Percentiles rank a stretch among this genome's conserved stretches.
These are phyloP conservation scores for Bombylius major DNA, from an alignment of 2,888 invertebrate genomes.

Conservation along the genomic window DNA sequence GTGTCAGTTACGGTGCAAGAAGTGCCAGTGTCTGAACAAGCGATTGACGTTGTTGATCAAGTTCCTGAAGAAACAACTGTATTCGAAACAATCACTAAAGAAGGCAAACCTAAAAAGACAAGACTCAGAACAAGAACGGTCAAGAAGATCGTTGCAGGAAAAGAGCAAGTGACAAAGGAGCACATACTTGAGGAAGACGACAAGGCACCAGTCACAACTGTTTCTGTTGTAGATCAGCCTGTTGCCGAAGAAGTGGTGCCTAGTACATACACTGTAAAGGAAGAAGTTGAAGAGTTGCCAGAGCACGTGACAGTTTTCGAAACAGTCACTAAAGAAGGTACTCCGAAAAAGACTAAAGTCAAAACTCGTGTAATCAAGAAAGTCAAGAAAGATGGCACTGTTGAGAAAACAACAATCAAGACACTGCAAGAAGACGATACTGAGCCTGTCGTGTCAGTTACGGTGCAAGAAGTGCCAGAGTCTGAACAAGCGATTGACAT, in stretches of 20 bases:
- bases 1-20: constrained; percentile 19
- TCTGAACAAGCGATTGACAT: constrained; percentile 10
- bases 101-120: constrained; percentile 22
- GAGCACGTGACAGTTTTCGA: constrained; percentile 25
- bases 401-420: constrained; percentile 28
- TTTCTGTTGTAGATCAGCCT: constrained; percentile 20
- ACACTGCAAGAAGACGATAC: constrained; percentile 25
- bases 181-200: constrained; percentile 31
- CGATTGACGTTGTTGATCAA: constrained; percentile 13
- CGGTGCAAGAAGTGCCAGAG: constrained; percentile 13
- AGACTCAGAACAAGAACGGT: constrained; percentile 25
- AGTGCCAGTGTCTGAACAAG: constrained; percentile 10
- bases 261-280: too few species aligned
- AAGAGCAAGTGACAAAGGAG: constrained; percentile 32
- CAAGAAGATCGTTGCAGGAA: constrained; percentile 28
- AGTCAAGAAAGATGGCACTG: too few species aligned
- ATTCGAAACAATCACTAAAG: constrained; percentile 14
- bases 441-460: constrained; percentile 23
- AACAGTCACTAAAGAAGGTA: constrained; percentile 17
- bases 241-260: constrained; percentile 19
- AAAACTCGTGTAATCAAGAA: constrained; percentile 18
- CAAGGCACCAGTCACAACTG: constrained; percentile 27
- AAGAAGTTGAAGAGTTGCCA: constrained; percentile 24
- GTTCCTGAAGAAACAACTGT: constrained; percentile 14
- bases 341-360: constrained; percentile 18